Percentiles rank a stretch among this genome's conserved stretches.
Conservation (phyloP, 2,113 vertebrate genomes). For the Dasypus novemcinctus region DNA sequence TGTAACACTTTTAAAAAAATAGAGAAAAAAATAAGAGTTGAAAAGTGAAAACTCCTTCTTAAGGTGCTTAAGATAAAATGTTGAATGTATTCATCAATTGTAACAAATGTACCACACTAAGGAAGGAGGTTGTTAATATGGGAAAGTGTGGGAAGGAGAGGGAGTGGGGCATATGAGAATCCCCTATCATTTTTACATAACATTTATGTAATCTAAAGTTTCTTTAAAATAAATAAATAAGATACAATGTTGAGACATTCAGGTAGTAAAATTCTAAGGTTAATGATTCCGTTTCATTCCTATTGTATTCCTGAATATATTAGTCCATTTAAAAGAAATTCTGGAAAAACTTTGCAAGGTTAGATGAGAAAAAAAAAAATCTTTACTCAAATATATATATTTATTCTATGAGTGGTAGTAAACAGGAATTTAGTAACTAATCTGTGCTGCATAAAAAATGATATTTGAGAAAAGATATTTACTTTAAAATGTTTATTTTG, state of each 20-base stretch:
- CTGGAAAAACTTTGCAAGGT: neutral
- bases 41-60: neutral
- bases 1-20: too few relatives aligned
- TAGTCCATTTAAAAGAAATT: neutral
- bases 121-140: too few relatives aligned
- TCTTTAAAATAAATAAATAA: too few relatives aligned
- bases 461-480: neutral
- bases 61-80: neutral
- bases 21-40: too few relatives aligned
- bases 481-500: neutral
- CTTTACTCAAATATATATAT: neutral
- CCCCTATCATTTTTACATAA: too few relatives aligned
- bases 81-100: neutral
- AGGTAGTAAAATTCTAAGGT: neutral
- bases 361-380: neutral
- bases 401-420: neutral
- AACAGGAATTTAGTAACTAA: neutral
- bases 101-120: too few relatives aligned
- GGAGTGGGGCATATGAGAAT: too few relatives aligned
- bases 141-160: too few relatives aligned
- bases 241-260: neutral
- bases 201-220: too few relatives aligned
- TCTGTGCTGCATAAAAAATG: neutral
- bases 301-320: neutral
- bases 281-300: neutral